These are phyloP conservation scores for Gryllus longicercus DNA, from an alignment of 2,888 invertebrate genomes.

Conservation along the genomic window DNA sequence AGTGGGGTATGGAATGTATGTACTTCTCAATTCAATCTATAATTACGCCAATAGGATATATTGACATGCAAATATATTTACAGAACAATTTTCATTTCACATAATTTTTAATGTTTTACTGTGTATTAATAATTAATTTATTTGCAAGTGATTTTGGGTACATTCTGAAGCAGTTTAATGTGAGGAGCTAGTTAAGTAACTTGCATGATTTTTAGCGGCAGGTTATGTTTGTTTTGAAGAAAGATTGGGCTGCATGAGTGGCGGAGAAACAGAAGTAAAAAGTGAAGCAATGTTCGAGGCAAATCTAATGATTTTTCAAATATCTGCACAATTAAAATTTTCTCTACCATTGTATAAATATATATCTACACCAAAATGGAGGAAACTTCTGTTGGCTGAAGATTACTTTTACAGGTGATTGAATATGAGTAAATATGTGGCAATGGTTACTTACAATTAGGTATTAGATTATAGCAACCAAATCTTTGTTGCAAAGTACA, in stretches of 20 bases:
- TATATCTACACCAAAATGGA: conserved; percentile 51
- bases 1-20: conserved; percentile 53
- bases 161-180: not conserved
- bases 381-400: conserved; percentile 48
- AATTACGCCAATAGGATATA: no score
- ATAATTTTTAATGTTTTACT: no score
- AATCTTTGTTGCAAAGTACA: no score
- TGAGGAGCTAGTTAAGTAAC: not conserved
- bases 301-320: conserved; percentile 43
- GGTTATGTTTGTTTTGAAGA: conserved; percentile 52
- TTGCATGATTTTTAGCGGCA: conserved; percentile 43
- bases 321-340: conserved; percentile 47
- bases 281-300: conserved; percentile 48
- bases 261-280: conserved; percentile 42
- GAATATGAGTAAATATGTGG: no score
- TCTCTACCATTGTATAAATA: conserved; percentile 49
- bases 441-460: no score
- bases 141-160: not conserved
- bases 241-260: conserved; percentile 48
- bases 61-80: no score
- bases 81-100: no score
- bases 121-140: no score
- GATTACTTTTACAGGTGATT: conserved; percentile 50
- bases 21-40: conserved; percentile 18
- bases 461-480: no score